Conservation (phyloP, 2,113 vertebrate species). For the Alaudala cheleensis region DNA sequence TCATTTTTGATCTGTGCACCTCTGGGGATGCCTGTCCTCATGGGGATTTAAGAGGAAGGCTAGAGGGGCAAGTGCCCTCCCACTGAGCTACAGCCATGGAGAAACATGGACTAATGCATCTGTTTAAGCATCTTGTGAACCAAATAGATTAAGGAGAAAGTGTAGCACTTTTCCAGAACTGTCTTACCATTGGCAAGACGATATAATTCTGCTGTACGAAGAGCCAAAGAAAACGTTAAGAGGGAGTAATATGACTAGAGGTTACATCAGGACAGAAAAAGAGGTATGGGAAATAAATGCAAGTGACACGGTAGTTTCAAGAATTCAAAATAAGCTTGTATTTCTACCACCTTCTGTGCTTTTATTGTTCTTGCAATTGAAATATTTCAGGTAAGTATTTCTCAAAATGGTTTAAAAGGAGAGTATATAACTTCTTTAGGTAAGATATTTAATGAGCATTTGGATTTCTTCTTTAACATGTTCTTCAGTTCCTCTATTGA, state of each 20-base stretch:
- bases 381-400: not conserved
- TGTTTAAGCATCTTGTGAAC: not conserved
- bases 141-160: not conserved
- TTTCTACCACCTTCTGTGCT: not conserved
- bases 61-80: not conserved
- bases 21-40: not conserved
- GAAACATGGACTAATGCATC: not conserved
- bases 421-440: not conserved
- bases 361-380: not conserved
- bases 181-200: not conserved
- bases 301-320: not conserved
- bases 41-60: not conserved
- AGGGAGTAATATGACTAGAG: not conserved
- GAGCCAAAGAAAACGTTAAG: not conserved
- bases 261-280: not conserved
- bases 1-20: rapidly evolving
- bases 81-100: not conserved
- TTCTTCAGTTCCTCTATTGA: not conserved
- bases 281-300: not conserved
- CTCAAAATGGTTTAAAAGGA: not conserved
- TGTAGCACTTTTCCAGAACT: not conserved
- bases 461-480: not conserved
- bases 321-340: not conserved
- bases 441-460: not conserved
- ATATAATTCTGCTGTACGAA: not conserved